phyloP scores from a whole-genome alignment of 2,113 vertebrate genomes.

The Tor tambroides region DNA sequence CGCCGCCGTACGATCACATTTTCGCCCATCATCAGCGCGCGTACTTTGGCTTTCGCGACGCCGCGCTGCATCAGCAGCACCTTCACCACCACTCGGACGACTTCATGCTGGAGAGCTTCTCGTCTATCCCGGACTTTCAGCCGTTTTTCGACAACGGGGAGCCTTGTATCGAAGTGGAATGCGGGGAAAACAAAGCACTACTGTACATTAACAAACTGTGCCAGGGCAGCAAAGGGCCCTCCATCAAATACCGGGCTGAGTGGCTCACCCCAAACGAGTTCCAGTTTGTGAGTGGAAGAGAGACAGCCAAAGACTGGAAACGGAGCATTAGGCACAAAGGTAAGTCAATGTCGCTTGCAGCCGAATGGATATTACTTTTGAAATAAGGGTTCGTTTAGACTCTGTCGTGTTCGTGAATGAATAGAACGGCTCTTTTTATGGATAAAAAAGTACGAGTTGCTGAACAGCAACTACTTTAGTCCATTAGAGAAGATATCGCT shows the following conservation, averaged over 20 bases:
- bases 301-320: constrained; percentile 98
- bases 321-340: constrained; percentile 98
- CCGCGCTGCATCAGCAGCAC: constrained; percentile 79
- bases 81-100: constrained; percentile 86
- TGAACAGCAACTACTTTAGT: constrained; percentile 36
- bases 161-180: constrained; percentile 98
- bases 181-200: constrained; percentile 95
- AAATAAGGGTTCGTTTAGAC: background rate
- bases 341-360: constrained; percentile 66
- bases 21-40: constrained; percentile 83
- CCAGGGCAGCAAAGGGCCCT: constrained; percentile 96
- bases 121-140: constrained; percentile 92
- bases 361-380: background rate
- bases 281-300: constrained; percentile 98
- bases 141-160: constrained; percentile 95
- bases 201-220: constrained; percentile 97
- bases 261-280: constrained; percentile 99
- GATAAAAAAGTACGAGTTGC: background rate
- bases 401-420: constrained; percentile 17
- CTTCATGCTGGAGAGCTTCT: constrained; percentile 90
- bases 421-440: background rate
- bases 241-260: constrained; percentile 95
- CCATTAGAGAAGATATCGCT: constrained; percentile 57
- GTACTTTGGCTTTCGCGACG: constrained; percentile 85
- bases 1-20: constrained; percentile 86